Conservation (phyloP, 2,113 vertebrate genomes). For the Oreochromis niloticus region DNA sequence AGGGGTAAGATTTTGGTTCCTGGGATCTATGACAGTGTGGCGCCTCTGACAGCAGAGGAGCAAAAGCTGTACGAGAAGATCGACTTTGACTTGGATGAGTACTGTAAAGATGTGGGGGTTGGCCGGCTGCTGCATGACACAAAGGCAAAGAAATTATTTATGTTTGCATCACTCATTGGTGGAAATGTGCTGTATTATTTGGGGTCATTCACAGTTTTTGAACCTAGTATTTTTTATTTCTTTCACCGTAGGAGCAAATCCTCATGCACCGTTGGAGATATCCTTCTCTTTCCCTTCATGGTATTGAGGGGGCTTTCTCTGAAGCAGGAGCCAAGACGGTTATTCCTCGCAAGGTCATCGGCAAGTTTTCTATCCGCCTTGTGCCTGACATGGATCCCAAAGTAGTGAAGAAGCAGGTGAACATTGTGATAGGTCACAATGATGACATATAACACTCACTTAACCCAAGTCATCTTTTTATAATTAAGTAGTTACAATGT, state of each 20-base stretch:
- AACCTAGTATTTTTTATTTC: fast-evolving
- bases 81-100: conserved; percentile 89
- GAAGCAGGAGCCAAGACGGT: conserved; percentile 88
- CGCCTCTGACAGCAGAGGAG: conserved; percentile 83
- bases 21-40: no score
- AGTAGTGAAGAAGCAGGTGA: conserved; percentile 82
- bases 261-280: conserved; percentile 96
- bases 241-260: conserved; percentile 74
- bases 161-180: not conserved
- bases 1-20: no score
- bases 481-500: not conserved
- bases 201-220: fast-evolving
- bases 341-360: conserved; percentile 90
- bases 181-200: not conserved
- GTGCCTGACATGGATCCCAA: conserved; percentile 93
- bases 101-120: conserved; percentile 83
- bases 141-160: conserved; percentile 72
- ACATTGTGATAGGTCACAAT: not conserved
- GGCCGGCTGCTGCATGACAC: conserved; percentile 74
- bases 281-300: conserved; percentile 93
- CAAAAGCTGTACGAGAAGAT: conserved; percentile 82
- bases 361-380: conserved; percentile 94
- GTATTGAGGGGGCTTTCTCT: conserved; percentile 95
- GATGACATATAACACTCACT: not conserved
- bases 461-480: not conserved